Conservation (phyloP, 2,888 invertebrate genomes). For the Baronia brevicornis region DNA sequence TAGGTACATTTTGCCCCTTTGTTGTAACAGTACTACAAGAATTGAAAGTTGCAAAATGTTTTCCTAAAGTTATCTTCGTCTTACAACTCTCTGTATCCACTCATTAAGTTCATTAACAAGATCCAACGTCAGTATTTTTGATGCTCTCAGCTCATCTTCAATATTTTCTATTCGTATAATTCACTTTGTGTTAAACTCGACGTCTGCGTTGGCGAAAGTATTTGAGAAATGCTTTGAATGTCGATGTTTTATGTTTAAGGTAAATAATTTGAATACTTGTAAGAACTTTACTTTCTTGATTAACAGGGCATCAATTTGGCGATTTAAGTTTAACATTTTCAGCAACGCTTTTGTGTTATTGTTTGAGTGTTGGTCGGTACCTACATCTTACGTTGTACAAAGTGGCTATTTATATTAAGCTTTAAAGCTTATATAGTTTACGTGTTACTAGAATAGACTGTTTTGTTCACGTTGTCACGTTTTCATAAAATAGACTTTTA, state of each 20-base stretch:
- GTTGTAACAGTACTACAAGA: conserved; percentile 48
- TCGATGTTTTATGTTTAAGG: conserved; percentile 68
- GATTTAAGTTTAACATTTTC: conserved; percentile 59
- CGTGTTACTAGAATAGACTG: too few relatives aligned
- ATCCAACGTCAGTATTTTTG: conserved; percentile 64
- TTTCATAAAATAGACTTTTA: conserved; percentile 28
- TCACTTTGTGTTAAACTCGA: conserved; percentile 51
- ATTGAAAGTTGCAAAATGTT: conserved; percentile 58
- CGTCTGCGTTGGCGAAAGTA: conserved; percentile 62
- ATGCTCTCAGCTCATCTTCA: conserved; percentile 53
- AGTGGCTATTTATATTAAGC: conserved; percentile 9
- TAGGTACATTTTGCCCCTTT: conserved; percentile 23
- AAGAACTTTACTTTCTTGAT: conserved; percentile 68
- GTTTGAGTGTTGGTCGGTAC: conserved; percentile 43
- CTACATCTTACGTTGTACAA: conserved; percentile 17
- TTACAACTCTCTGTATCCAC: conserved; percentile 52
- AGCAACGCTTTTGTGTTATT: conserved; percentile 52
- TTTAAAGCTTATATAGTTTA: conserved; percentile 9
- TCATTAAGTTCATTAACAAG: conserved; percentile 70
- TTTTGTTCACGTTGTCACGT: conserved; percentile 1
- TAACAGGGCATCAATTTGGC: conserved; percentile 67
- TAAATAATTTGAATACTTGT: conserved; percentile 69
- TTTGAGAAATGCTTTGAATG: conserved; percentile 65
- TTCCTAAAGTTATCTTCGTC: conserved; percentile 45
- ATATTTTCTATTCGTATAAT: conserved; percentile 62